These are phyloP conservation scores for Scaeva pyrastri DNA, from an alignment of 2,888 invertebrate species.

Conservation along the genomic window DNA sequence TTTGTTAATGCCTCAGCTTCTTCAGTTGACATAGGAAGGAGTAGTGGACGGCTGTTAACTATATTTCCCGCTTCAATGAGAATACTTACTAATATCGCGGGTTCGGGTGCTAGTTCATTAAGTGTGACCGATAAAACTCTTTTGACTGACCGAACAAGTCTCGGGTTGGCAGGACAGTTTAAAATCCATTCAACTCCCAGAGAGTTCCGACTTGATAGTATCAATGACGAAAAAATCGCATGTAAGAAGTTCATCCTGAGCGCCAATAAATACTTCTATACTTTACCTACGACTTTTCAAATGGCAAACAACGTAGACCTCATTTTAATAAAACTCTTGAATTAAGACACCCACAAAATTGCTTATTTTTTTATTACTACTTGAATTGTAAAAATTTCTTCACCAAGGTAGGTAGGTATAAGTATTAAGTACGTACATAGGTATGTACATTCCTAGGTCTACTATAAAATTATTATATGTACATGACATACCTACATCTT, in stretches of 20 bases:
- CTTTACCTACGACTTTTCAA: no score
- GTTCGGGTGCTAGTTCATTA: conserved; percentile 11
- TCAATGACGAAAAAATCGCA: conserved; percentile 28
- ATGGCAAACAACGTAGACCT: no score
- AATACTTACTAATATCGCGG: conserved; percentile 27
- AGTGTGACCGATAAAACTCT: conserved; percentile 18
- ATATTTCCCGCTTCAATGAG: conserved; percentile 46
- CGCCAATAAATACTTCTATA: conserved; percentile 45
- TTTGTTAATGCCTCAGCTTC: conserved; percentile 46
- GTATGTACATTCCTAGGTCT: no score
- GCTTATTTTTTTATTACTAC: no score
- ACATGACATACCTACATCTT: no score
- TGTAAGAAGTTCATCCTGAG: conserved; percentile 35
- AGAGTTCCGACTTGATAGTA: conserved; percentile 38
- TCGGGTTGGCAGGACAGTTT: conserved; percentile 40
- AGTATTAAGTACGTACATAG: no score
- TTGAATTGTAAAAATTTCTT: no score
- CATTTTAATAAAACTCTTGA: no score
- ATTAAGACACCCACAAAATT: no score
- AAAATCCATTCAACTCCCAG: conserved; percentile 55
- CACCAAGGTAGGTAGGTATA: no score
- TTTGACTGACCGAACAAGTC: conserved; percentile 29
- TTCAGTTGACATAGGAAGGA: conserved; percentile 30
- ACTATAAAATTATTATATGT: no score
- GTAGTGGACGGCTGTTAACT: conserved; percentile 36